Evolutionary conservation across 2,797 vertebrate species (phyloP), one percentile per base, ranked within the genome.

Genomic region (Crocidura indochinensis): DNA sequence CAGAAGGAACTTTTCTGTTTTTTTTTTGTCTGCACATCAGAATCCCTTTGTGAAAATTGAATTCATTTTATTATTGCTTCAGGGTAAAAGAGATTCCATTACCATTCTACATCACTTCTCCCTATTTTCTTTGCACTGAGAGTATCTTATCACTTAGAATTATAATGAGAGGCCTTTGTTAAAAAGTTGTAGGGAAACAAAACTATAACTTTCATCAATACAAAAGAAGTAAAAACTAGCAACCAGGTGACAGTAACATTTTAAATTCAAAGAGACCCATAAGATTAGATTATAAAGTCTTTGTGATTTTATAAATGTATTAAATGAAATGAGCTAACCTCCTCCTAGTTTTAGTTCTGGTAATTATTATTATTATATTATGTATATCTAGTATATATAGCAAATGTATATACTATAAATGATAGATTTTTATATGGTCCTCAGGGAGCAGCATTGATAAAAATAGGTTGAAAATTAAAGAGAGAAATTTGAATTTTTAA

Each of bases 51-150:
- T 88, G 76, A 38, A 87, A 94, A 94, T 29, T 94, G 92, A 96
- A 92, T 96, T 96, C 65, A 76, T 94, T 96, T 94, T 88, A 44
- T 74, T 94, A 87, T 91, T 96, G 82, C 84, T 92, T 94, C 79
- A 85, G 91, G 81, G 86, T 91, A 87, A 94, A 91, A 87, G 82
- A 91, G 65, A 93, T 90, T 93, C 65, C 11, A 86, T 91, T 92
- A 87, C 90, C n/a, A 76, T 93, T 69, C 73, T 77, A n/a, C 24
- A 27, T 88, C 76, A 75, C 53, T 72, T 0, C 75, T 90, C 77
- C 53, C 73, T 29, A 53, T 84, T 95, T 92, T 84, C 14, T 29
- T 83, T 93, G 67, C 64, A 88, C 73, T 88, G 60, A 62, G 56
- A 69, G 4, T 87, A 64, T 88, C 60, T 49, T n/a, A 69, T 88